A percentile compares a stretch with the other conserved stretches of the same genome.
Conservation (phyloP, 2,113 vertebrate species). For the human region DNA sequence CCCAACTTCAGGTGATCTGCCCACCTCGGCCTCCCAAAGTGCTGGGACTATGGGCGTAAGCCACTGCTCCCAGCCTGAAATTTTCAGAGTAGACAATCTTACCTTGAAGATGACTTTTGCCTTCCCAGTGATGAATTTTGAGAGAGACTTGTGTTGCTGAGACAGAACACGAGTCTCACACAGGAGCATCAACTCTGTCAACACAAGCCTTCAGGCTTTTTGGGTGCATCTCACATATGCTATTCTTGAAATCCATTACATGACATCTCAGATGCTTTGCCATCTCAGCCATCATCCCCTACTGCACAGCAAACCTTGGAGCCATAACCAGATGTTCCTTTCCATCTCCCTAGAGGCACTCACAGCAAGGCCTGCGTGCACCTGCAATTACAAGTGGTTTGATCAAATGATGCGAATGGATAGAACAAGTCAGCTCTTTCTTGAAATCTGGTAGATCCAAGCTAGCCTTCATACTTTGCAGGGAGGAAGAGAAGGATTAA, state of each 20-base stretch:
- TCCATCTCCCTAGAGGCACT: neutral
- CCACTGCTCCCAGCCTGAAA: neutral
- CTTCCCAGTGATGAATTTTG: neutral
- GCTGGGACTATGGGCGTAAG: too few relatives aligned
- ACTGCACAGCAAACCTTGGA: neutral
- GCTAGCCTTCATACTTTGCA: neutral
- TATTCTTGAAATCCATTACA: neutral
- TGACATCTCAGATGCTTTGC: neutral
- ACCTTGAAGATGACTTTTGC: neutral
- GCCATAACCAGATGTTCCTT: neutral
- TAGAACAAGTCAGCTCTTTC: neutral
- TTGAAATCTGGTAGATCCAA: neutral
- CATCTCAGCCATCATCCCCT: neutral
- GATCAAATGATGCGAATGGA: neutral
- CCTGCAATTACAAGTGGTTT: neutral
- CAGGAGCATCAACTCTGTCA: neutral
- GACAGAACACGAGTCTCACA: neutral
- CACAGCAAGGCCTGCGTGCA: neutral
- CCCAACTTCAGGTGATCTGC: too few relatives aligned
- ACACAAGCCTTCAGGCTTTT: neutral
- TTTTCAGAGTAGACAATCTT: neutral
- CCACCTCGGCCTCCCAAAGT: too few relatives aligned
- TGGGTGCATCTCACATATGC: neutral
- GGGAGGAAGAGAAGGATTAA: neutral
- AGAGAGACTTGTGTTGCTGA: neutral